phyloP scores from a whole-genome alignment of 2,888 invertebrate species.

The Rosalia funebris region DNA sequence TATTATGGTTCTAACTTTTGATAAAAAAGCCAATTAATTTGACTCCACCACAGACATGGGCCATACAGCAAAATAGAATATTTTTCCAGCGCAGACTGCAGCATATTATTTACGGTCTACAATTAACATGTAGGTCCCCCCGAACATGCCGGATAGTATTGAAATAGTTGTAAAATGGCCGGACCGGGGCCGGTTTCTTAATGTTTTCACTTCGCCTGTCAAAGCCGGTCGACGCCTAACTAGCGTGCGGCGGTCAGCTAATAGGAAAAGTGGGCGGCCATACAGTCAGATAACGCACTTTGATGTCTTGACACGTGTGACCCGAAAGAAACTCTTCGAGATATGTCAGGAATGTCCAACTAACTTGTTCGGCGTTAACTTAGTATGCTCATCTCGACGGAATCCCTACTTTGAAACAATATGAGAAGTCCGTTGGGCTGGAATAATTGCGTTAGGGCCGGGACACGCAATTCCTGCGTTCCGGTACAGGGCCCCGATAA shows the following conservation, averaged over 20 bases:
- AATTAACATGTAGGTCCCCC: too few species aligned
- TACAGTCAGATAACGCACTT: slow-evolving; percentile 14
- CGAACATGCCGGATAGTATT: too few species aligned
- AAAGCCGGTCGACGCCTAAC: slow-evolving; percentile 13
- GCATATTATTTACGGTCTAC: too few species aligned
- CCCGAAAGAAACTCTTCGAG: slow-evolving; percentile 19
- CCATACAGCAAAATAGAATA: too few species aligned
- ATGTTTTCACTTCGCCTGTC: slow-evolving; percentile 17
- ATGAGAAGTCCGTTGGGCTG: slow-evolving; percentile 14
- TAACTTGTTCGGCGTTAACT: slow-evolving; percentile 18
- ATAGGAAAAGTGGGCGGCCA: slow-evolving; percentile 7
- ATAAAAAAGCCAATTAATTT: too few species aligned
- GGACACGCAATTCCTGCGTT: slow-evolving; percentile 3
- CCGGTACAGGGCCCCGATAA: slow-evolving; percentile 6
- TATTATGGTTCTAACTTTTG: too few species aligned
- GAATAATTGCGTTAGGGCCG: slow-evolving; percentile 17
- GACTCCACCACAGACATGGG: too few species aligned
- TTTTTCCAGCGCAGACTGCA: too few species aligned
- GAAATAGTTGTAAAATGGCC: slow-evolving; percentile 4
- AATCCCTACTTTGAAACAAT: slow-evolving; percentile 16
- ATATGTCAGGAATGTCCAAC: slow-evolving; percentile 19
- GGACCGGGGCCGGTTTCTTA: slow-evolving; percentile 1
- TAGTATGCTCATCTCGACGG: slow-evolving; percentile 15
- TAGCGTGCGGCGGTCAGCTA: slow-evolving; percentile 12
- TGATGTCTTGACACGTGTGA: slow-evolving; percentile 22